Conservation (phyloP, 1,140 invertebrate species). For the Drosophila mayri region DNA sequence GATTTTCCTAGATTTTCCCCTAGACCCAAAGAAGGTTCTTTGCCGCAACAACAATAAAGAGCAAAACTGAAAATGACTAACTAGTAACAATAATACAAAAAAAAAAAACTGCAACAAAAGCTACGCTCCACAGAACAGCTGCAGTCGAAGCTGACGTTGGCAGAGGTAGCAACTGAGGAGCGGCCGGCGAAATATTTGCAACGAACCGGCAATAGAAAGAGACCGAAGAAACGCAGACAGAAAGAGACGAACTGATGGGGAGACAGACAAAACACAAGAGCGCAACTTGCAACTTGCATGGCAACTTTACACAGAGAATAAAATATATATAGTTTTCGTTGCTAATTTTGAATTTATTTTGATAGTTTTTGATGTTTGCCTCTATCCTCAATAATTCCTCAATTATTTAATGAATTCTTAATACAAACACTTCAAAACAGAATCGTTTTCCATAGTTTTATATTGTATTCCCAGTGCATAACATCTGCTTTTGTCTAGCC, state of each 20-base stretch:
- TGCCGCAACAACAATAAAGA: slow-evolving; percentile 33
- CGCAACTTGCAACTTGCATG: slow-evolving; percentile 25
- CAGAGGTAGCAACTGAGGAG: slow-evolving; percentile 32
- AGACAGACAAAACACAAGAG: slow-evolving; percentile 36
- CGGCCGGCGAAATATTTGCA: slow-evolving; percentile 55
- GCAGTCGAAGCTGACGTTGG: slow-evolving; percentile 28
- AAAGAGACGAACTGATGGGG: slow-evolving; percentile 17
- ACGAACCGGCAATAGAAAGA: slow-evolving; percentile 55
- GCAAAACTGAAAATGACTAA: slow-evolving; percentile 55
- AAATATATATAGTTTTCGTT: not conserved
- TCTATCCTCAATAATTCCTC: not conserved
- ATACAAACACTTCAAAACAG: not conserved
- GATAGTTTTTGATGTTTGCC: too few species aligned
- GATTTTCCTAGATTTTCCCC: not conserved
- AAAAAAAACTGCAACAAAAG: slow-evolving; percentile 34
- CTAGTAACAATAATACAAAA: slow-evolving; percentile 28
- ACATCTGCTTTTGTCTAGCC: slow-evolving; percentile 69
- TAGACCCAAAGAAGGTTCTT: slow-evolving; percentile 13
- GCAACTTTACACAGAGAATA: slow-evolving; percentile 19
- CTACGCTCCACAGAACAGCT: slow-evolving; percentile 53
- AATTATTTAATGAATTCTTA: not conserved
- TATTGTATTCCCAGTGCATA: too few species aligned
- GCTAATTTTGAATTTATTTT: not conserved
- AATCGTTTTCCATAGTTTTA: not conserved
- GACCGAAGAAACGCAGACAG: slow-evolving; percentile 29